These are phyloP conservation scores for Dendrolimus houi DNA, from an alignment of 2,888 invertebrate species.

Conservation along the genomic window DNA sequence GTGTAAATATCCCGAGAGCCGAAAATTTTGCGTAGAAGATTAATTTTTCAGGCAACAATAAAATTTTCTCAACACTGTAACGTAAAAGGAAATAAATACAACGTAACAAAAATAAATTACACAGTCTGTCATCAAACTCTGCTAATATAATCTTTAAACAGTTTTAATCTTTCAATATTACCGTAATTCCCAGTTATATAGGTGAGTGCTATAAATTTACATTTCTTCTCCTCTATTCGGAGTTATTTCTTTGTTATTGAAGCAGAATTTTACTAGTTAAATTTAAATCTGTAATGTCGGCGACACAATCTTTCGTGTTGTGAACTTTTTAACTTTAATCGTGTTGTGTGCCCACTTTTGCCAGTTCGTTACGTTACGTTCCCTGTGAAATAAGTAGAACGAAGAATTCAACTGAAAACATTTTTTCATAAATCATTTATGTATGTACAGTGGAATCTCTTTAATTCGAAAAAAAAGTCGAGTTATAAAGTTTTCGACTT, in stretches of 20 bases:
- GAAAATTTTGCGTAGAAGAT: background rate
- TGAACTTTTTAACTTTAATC: too few relatives aligned
- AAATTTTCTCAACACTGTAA: background rate
- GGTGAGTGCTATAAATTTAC: background rate
- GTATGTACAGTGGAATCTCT: too few relatives aligned
- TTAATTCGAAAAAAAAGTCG: too few relatives aligned
- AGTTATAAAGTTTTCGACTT: too few relatives aligned
- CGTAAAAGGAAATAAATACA: background rate
- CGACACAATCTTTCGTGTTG: too few relatives aligned
- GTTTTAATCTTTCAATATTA: background rate
- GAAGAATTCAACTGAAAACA: too few relatives aligned
- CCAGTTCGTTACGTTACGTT: too few relatives aligned
- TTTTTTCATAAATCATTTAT: too few relatives aligned
- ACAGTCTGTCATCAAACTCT: background rate
- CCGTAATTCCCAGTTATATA: background rate
- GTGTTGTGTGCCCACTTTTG: too few relatives aligned
- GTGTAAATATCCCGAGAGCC: background rate
- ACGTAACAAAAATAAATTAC: background rate
- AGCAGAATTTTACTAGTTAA: background rate
- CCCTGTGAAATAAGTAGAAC: too few relatives aligned
- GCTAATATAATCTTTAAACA: background rate
- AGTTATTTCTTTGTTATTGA: background rate
- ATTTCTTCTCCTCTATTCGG: background rate
- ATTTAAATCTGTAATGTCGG: too few relatives aligned
- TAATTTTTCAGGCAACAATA: background rate